These are phyloP conservation scores for Cyclargus thomasi DNA, from an alignment of 1,140 invertebrate genomes.

Conservation along the genomic window DNA sequence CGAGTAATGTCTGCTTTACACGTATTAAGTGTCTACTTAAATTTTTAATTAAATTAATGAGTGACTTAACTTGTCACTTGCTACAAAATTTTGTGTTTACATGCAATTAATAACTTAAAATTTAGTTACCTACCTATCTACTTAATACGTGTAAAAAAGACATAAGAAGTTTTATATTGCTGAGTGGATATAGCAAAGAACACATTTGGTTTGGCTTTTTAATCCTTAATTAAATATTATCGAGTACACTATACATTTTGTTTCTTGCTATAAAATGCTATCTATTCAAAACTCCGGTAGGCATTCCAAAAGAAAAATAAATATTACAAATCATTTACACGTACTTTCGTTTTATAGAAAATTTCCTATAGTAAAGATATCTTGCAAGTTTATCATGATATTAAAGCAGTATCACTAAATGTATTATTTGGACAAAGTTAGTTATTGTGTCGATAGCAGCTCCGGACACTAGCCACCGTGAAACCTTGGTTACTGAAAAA, in stretches of 20 bases:
- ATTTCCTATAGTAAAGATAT: conserved; percentile 70
- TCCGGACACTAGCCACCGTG: conserved; percentile 41
- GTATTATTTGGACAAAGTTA: conserved; percentile 70
- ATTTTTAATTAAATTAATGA: no score
- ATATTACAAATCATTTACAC: conserved; percentile 62
- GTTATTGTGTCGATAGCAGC: conserved; percentile 58
- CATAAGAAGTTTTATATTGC: no score
- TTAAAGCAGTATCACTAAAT: conserved; percentile 74
- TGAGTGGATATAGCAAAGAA: conserved; percentile 22
- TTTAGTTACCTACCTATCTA: no score
- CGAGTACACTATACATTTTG: conserved; percentile 72
- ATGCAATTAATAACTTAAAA: no score
- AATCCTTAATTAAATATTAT: conserved; percentile 74
- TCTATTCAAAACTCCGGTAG: conserved; percentile 71
- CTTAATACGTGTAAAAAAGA: no score
- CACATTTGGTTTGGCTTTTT: conserved; percentile 65
- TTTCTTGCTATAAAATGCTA: conserved; percentile 74
- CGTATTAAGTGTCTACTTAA: no score
- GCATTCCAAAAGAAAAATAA: conserved; percentile 67
- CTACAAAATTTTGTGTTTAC: no score
- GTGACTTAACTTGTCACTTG: no score
- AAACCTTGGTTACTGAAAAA: conserved; percentile 63
- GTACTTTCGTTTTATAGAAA: conserved; percentile 71
- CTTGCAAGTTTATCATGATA: conserved; percentile 70
- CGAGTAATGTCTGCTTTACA: no score